A percentile compares a stretch with the other conserved stretches of the same genome.
phyloP scores from a whole-genome alignment of 2,113 vertebrate genomes.

The Ptilonorhynchus violaceus region DNA sequence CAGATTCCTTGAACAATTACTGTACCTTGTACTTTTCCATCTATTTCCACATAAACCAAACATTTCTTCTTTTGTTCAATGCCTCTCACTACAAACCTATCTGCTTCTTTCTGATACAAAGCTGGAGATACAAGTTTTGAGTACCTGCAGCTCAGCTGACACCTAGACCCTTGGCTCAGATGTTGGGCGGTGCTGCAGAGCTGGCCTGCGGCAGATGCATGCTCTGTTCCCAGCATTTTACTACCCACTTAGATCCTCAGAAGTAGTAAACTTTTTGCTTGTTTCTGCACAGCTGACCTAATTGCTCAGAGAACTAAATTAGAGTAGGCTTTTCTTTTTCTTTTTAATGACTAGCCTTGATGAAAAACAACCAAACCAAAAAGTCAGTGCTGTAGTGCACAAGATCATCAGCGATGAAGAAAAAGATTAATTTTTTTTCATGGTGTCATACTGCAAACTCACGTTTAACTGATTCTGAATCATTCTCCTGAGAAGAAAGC shows the following conservation, averaged over 20 bases:
- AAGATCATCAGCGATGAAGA: background rate
- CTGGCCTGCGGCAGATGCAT: background rate
- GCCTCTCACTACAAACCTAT: background rate
- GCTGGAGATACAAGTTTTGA: background rate
- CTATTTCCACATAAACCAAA: background rate
- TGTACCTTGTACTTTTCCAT: background rate
- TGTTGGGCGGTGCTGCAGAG: background rate
- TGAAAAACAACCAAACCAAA: background rate
- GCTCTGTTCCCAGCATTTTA: background rate
- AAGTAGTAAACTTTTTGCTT: background rate
- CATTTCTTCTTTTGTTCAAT: background rate
- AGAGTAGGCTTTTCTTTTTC: background rate
- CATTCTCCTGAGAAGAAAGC: background rate
- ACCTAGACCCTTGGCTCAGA: background rate
- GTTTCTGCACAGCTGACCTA: background rate
- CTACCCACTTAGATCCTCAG: background rate
- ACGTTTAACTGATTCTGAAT: background rate
- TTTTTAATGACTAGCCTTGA: background rate
- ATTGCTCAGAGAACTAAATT: background rate
- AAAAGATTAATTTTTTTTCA: background rate
- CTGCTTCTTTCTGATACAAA: background rate
- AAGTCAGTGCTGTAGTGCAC: background rate
- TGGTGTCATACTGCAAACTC: background rate
- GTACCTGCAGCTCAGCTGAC: background rate
- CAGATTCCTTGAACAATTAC: background rate